Base-by-base conservation (phyloP, 53 echinoderm and acorn worm genomes). In the Echinarachnius parma region DNA sequence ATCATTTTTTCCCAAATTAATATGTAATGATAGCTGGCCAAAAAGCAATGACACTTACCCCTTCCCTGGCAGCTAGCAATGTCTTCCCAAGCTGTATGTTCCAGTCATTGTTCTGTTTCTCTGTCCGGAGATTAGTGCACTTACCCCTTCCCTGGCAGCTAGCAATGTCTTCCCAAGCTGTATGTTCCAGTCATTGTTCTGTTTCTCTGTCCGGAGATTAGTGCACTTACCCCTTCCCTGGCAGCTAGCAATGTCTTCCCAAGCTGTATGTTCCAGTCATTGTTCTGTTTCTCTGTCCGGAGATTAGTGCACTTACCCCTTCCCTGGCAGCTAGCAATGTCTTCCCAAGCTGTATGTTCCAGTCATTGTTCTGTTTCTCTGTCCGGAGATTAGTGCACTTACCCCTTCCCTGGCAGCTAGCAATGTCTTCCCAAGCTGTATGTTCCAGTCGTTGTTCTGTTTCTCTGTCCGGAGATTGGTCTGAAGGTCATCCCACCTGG, bases 331-430 rank as follows among this genome's bases (percentile, higher is more conserved):
- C 94, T 13, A 94, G 78, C 19, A 94, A 68, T 11, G 91, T 90
- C 58, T 81, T 87, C 0, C 94, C 94, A 0, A 94, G 79, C 7
- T 87, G 87, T 4, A 94, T 63, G n/a, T 84, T 94, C 90, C 89
- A 94, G 62, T 90, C 86, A 9, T 62, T 83, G 45, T 83, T 87
- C 1, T 16, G 44, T 28, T 64, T 77, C 35, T 87, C 90, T 42
- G 57, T 60, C 34, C 84, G 64, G 21, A 94, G 62, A 23, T 94
- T 76, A 9, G 80, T 87, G n/a, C n/a, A 46, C 80, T 37, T 46
- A 92, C 93, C 89, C 80, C 84, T 21, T 90, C 82, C 49, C 91
- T 94, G 9, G 87, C 87, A 75, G 94, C 94, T 13, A 94, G 78
- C 19, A 94, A 68, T 11, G 91, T 90, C 58, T 81, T 87, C 0